Evolutionary conservation across 2,888 invertebrate genomes (phyloP).

Genomic region (Sarcophaga subvicina): DNA sequence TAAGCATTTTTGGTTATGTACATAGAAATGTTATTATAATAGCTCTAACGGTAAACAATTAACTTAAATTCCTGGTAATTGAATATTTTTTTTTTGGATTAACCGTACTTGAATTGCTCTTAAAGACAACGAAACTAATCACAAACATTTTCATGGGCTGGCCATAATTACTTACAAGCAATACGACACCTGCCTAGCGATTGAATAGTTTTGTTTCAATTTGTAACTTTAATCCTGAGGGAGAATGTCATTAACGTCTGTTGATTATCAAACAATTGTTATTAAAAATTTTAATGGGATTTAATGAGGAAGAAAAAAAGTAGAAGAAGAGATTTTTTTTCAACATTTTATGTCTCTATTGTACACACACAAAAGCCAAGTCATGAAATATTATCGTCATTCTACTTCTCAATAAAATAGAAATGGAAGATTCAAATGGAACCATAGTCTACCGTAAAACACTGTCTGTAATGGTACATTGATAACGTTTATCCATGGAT

Average conservation of each 20-base stretch:
- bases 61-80: neutral
- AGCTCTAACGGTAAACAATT: neutral
- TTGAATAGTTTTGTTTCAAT: neutral
- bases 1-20: too few species aligned
- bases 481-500: neutral
- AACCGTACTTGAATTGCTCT: neutral
- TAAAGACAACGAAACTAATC: neutral
- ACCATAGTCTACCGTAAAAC: too few species aligned
- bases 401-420: constrained; percentile 7
- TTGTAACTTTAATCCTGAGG: constrained; percentile 39
- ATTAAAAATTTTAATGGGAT: constrained; percentile 63
- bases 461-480: too few species aligned
- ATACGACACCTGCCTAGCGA: constrained; percentile 57
- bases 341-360: constrained; percentile 40
- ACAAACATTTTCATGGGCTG: constrained; percentile 34
- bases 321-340: constrained; percentile 5
- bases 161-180: constrained; percentile 37
- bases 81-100: neutral
- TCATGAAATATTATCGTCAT: constrained; percentile 66
- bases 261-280: constrained; percentile 47
- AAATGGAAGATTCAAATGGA: too few species aligned
- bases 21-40: neutral
- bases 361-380: constrained; percentile 35
- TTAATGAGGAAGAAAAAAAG: constrained; percentile 41
- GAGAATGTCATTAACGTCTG: constrained; percentile 36